Evolutionary conservation across 1,140 invertebrate genomes (phyloP), one percentile per base, ranked within the genome.

Genomic region (Cyclargus thomasi): DNA sequence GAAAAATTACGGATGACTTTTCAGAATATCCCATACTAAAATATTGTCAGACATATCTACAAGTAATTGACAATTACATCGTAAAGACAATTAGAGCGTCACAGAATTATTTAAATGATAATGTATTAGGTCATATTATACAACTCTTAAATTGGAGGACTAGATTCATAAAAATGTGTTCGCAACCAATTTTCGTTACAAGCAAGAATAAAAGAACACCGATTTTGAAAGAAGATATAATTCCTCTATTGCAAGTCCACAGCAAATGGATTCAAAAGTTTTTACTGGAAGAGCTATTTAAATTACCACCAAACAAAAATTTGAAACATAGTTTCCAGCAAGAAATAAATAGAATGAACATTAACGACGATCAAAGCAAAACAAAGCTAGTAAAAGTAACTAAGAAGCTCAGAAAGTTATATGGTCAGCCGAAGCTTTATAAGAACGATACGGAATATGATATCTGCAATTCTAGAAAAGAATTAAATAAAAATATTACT

Each of bases 261-360:
- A 91, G 90, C 68, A 92, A 91, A 80, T 93, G 92, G 92, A 75
- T 92, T n/a, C 71, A 86, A 57, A 93, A 92, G 76, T 82, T 90
- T 82, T 80, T 92, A 47, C 74, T 92, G 8, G 62, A 67, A 67
- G 76, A 80, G 64, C 39, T 92, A 21, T 78, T 78, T 35, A 74
- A 79, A 35, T 62, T 80, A 10, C 63, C 74, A 11, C 47, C 57
- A 7, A 74, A 83, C 29, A 59, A 71, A 18, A 69, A 70, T 55
- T 20, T 74, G 1, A 17, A 73, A 16, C 65, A 72, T 16, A 71
- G 71, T 2, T 86, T 85, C 39, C 70, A 74, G 36, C 66, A 63
- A n/a, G 68, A 73, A 47, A 23, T 78, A 6, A 62, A 74, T 17
- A 64, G 64, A 14, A 74, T 82, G 20, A 74, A 75, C 16, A 63